phyloP scores from a whole-genome alignment of 2,888 invertebrate genomes.

The Brachylomia viminalis region DNA sequence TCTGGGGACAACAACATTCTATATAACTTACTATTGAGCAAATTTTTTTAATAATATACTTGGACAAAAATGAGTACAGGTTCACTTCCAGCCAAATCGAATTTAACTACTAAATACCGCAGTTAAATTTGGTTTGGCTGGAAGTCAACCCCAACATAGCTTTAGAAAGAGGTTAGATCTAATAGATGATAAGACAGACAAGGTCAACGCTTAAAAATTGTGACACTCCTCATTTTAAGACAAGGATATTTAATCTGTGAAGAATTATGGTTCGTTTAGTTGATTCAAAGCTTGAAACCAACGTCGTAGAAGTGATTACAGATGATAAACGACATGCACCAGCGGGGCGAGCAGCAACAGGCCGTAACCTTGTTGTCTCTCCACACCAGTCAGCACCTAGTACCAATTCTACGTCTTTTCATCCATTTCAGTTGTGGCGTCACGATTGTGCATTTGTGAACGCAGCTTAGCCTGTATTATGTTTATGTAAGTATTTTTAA shows the following conservation, averaged over 20 bases:
- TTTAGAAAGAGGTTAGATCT: neutral
- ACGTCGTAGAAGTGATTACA: neutral
- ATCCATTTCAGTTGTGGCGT: no score
- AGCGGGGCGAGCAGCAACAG: neutral
- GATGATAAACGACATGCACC: neutral
- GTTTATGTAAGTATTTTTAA: no score
- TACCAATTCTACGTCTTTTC: no score
- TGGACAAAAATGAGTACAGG: neutral
- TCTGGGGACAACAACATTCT: constrained; percentile 90
- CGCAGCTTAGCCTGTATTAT: no score
- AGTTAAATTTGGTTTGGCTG: neutral
- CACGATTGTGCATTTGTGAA: no score
- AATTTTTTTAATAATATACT: neutral
- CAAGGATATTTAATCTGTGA: neutral
- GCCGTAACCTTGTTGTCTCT: neutral
- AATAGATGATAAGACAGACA: neutral
- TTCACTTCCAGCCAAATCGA: neutral
- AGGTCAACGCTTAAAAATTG: neutral
- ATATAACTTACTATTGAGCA: neutral
- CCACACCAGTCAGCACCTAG: no score
- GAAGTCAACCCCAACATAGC: neutral
- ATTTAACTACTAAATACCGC: neutral
- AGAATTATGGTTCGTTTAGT: no score
- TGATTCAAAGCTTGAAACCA: neutral
- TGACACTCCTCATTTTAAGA: neutral